phyloP scores from a whole-genome alignment of 2,888 invertebrate species.

The Drosophila pseudotalamancana region DNA sequence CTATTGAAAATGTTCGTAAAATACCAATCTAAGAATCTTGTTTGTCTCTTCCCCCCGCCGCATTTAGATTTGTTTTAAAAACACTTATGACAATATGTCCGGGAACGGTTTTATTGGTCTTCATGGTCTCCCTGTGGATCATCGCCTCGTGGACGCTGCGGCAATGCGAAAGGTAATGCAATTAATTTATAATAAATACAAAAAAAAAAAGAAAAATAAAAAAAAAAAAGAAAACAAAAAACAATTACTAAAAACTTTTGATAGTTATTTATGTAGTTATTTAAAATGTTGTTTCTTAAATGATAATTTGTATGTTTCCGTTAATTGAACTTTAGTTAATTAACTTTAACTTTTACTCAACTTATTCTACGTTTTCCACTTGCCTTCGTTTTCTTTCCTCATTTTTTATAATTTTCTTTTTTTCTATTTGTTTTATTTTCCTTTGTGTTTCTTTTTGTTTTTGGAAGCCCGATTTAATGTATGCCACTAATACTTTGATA shows the following conservation, averaged over 20 bases:
- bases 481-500: constrained; percentile 76
- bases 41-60: not conserved
- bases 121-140: constrained; percentile 99
- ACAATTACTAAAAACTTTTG: constrained; percentile 7
- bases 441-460: constrained; percentile 7
- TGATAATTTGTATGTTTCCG: constrained; percentile 39
- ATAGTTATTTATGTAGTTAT: constrained; percentile 52
- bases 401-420: not conserved
- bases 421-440: constrained; percentile 14
- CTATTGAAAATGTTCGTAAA: no score
- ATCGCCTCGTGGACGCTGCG: constrained; percentile 99
- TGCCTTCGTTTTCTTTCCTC: not conserved
- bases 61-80: constrained; percentile 93
- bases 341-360: constrained; percentile 20
- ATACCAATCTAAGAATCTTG: not conserved
- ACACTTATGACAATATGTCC: constrained; percentile 99
- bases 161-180: constrained; percentile 97
- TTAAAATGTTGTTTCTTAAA: constrained; percentile 43
- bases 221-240: not conserved
- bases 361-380: constrained; percentile 17
- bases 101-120: constrained; percentile 97
- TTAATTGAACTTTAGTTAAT: constrained; percentile 30
- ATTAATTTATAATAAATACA: constrained; percentile 19
- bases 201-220: constrained; percentile 2
- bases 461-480: constrained; percentile 63